These are phyloP conservation scores for Trididemnum nubilum DNA, from an alignment of 23 tunicate genomes.

Conservation along the genomic window DNA sequence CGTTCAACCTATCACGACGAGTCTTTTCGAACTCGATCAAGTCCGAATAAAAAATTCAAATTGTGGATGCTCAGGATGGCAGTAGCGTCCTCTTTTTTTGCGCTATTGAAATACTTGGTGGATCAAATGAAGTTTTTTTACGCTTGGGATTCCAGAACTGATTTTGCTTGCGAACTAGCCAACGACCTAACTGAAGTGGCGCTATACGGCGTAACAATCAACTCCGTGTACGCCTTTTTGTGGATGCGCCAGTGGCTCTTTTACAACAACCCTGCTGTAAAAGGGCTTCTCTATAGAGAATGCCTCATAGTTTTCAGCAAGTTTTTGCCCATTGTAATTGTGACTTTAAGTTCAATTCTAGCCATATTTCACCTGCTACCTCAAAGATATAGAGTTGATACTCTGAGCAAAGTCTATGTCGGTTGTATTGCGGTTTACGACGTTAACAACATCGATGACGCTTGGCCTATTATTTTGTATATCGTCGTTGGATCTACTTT, in stretches of 20 bases:
- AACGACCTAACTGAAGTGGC: conserved; percentile 72
- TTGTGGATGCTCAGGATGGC: conserved; percentile 53
- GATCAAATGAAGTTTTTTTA: conserved; percentile 76
- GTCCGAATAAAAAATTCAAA: conserved; percentile 17
- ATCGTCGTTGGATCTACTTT: conserved; percentile 53
- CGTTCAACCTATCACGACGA: neutral
- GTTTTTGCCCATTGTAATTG: conserved; percentile 20
- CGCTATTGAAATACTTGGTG: conserved; percentile 46
- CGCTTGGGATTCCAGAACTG: conserved; percentile 70
- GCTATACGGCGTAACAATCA: conserved; percentile 34
- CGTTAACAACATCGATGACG: conserved; percentile 40
- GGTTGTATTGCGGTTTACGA: conserved; percentile 76
- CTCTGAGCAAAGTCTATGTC: conserved; percentile 1
- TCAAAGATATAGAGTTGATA: conserved; percentile 41
- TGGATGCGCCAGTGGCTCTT: conserved; percentile 91
- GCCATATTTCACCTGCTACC: conserved; percentile 57
- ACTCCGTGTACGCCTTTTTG: conserved; percentile 59
- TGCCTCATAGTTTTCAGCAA: conserved; percentile 49
- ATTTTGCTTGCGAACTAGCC: conserved; percentile 56
- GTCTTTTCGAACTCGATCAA: neutral
- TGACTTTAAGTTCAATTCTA: neutral
- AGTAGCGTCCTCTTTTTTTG: conserved; percentile 33
- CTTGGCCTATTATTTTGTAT: conserved; percentile 63
- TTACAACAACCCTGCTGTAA: conserved; percentile 76
- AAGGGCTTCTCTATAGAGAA: conserved; percentile 44